A percentile compares a stretch with the other conserved stretches of the same genome.
Evolutionary conservation across 2,888 invertebrate genomes (phyloP).

Genomic region (Gymnosoma rotundatum): DNA sequence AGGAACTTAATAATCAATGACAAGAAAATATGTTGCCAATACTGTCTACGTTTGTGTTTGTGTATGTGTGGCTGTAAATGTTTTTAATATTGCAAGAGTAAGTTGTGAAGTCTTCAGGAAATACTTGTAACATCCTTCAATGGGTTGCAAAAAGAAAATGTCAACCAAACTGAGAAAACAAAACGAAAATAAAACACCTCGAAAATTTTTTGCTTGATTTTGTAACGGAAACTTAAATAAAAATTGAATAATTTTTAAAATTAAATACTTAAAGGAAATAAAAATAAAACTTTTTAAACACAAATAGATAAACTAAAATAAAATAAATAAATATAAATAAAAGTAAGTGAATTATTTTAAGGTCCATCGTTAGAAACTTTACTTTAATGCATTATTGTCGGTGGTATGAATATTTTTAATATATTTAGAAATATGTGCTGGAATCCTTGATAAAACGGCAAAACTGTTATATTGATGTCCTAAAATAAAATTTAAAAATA

Average conservation of each 20-base stretch:
- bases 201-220: constrained; percentile 17
- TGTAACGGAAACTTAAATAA: constrained; percentile 42
- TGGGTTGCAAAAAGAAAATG: constrained; percentile 20
- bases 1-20: constrained; percentile 68
- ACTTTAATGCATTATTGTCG: too few relatives aligned
- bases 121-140: constrained; percentile 37
- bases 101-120: constrained; percentile 33
- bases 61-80: background rate
- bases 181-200: constrained; percentile 41
- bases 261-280: constrained; percentile 19
- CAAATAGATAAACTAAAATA: background rate
- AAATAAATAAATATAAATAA: background rate
- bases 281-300: background rate
- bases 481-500: too few relatives aligned
- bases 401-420: too few relatives aligned
- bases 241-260: constrained; percentile 40
- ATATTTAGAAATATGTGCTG: too few relatives aligned
- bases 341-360: too few relatives aligned
- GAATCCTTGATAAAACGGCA: too few relatives aligned
- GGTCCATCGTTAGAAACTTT: too few relatives aligned
- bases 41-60: background rate
- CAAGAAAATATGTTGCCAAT: constrained; percentile 61
- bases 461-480: too few relatives aligned
- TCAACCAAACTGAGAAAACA: constrained; percentile 7
- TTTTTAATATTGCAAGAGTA: constrained; percentile 44